Evolutionary conservation across 2,797 vertebrate species (phyloP), one percentile per base, ranked within the genome.

Genomic region (Phrynocephalus guinanensis): DNA sequence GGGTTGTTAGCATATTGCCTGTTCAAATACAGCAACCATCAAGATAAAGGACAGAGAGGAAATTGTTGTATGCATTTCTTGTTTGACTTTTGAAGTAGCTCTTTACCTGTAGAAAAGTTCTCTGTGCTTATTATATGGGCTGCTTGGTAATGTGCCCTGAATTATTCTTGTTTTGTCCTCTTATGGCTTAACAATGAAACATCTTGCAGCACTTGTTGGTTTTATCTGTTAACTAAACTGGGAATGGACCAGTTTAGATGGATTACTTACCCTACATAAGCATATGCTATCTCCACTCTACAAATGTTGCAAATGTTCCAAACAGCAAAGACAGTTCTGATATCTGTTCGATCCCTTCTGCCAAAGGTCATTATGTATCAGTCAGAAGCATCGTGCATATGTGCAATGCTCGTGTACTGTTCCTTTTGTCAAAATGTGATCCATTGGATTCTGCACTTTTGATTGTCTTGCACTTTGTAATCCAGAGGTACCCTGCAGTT

Each of bases 31-130:
- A 50, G 16, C 28, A 30, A 18, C 79, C 71, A 60, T 52, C n/a
- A 48, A n/a, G 33, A 85, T 48, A 78, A 67, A 85, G 44, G 28
- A 26, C 28, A 24, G 50, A 72, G 67, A 63, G 26, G 50, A 60
- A 79, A 84, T 72, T 50, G n/a, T 38, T 79, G 66, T 26, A 33
- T 78, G 63, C 83, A 13, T 26, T 90, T 93, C 87, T 71, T 68
- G 48, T 60, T 90, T 75, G 22, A 78, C 90, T 75, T 44, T 82
- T 66, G 44, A 66, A 52, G 26, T 6, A 63, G 50, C 5, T 26
- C 20, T 72, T 33, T 84, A 30, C 24, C 28, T 16, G 38, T 71
- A 67, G 72, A 76, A 63, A 83, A 33, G 28, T 48, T 38, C 22
- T 15, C 56, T 63, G 22, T 26, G 16, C 13, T 28, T 28, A 26